Evolutionary conservation across 2,113 vertebrate species (phyloP).

Genomic region (Pelusios castaneus): DNA sequence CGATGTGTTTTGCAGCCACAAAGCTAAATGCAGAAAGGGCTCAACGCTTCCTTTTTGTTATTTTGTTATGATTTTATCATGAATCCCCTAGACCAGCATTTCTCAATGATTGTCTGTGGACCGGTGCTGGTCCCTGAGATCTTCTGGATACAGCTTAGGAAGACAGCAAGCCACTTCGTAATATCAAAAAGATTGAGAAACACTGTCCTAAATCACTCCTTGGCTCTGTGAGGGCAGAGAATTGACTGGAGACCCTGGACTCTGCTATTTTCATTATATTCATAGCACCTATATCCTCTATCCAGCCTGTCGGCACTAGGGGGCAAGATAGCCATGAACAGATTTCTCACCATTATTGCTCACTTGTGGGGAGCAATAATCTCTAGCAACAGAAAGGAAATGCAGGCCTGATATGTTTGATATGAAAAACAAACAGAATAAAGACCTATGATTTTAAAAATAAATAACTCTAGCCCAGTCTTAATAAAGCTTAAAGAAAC

Average conservation of each 20-base stretch:
- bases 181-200: not conserved
- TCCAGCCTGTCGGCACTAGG: not conserved
- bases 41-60: slow-evolving; percentile 47
- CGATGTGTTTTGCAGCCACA: not conserved
- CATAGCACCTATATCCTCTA: not conserved
- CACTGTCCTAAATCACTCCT: not conserved
- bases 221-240: not conserved
- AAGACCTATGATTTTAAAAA: not conserved
- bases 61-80: slow-evolving; percentile 13
- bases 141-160: not conserved
- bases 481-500: not conserved
- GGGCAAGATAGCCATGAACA: not conserved
- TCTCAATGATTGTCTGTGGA: not conserved
- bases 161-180: not conserved
- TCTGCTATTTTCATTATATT: not conserved
- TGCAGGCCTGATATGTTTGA: not conserved
- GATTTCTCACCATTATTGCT: not conserved
- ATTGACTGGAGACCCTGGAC: not conserved
- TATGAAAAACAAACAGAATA: not conserved
- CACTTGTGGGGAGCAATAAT: not conserved
- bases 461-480: not conserved
- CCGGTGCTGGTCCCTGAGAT: not conserved
- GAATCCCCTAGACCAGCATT: not conserved
- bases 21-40: slow-evolving; percentile 48
- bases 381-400: not conserved